Conservation (phyloP, 2,797 vertebrate species). For the Scyliorhinus canicula region DNA sequence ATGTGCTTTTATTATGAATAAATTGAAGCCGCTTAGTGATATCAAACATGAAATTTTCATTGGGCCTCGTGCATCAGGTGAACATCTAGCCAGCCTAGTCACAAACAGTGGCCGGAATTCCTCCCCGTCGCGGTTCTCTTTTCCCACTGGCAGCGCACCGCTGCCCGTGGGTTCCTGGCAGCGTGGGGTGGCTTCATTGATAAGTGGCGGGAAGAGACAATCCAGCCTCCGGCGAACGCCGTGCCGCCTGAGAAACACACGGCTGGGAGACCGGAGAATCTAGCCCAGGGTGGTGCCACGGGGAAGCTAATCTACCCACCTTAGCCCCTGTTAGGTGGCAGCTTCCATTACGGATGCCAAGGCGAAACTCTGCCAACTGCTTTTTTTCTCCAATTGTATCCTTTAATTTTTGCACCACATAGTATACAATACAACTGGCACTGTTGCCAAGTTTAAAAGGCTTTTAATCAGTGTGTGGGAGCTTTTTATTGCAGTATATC, state of each 20-base stretch:
- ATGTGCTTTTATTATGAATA: neutral
- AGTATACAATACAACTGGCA: neutral
- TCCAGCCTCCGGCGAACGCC: too few relatives aligned
- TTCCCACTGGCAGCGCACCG: too few relatives aligned
- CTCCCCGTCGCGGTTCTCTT: too few relatives aligned
- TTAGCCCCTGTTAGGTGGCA: neutral
- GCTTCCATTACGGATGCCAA: conserved; percentile 14
- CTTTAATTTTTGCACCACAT: neutral
- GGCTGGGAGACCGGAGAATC: too few relatives aligned
- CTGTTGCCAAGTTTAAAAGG: neutral
- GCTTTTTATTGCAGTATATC: conserved; percentile 23
- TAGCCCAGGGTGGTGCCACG: neutral
- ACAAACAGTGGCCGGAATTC: too few relatives aligned
- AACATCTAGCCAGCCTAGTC: neutral
- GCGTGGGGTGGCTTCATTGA: too few relatives aligned
- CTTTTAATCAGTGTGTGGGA: conserved; percentile 30
- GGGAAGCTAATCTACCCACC: neutral
- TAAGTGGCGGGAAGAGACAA: too few relatives aligned
- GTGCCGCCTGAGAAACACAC: too few relatives aligned
- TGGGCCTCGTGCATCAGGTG: neutral
- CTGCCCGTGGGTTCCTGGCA: too few relatives aligned
- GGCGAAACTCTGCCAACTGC: neutral
- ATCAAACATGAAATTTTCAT: neutral
- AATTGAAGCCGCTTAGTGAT: neutral
- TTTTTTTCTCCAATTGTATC: neutral